phyloP scores from a whole-genome alignment of 2,888 invertebrate species.

The Globia sparganii region DNA sequence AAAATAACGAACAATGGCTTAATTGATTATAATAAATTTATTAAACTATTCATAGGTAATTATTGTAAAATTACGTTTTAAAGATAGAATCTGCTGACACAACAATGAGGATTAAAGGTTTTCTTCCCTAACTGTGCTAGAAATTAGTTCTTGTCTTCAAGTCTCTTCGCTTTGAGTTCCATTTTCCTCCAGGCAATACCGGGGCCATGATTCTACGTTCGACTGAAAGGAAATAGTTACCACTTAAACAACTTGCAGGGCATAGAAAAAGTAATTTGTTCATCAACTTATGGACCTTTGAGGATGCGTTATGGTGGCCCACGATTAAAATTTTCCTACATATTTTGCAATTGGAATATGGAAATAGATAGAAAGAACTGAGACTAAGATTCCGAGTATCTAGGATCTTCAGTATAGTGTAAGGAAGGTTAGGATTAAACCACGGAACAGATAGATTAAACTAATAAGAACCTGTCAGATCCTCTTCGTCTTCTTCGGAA shows the following conservation, averaged over 20 bases:
- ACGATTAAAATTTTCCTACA: too few species aligned
- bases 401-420: not conserved
- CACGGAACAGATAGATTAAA: too few species aligned
- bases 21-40: conserved; percentile 2
- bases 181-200: conserved; percentile 76
- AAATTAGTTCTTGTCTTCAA: conserved; percentile 32
- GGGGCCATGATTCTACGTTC: conserved; percentile 79
- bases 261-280: not conserved
- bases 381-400: not conserved
- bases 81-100: not conserved
- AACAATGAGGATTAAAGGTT: not conserved
- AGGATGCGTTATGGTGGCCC: too few species aligned
- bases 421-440: not conserved
- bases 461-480: conserved; percentile 45
- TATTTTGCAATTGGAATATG: too few species aligned
- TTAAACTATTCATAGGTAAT: not conserved
- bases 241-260: not conserved
- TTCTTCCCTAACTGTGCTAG: not conserved
- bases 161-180: conserved; percentile 78
- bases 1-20: not conserved
- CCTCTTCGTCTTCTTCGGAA: conserved; percentile 56
- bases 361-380: not conserved
- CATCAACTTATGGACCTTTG: not conserved
- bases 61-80: not conserved
- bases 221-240: conserved; percentile 70